A percentile compares a stretch with the other conserved stretches of the same genome.
phyloP scores from a whole-genome alignment of 2,113 vertebrate species.

The Delphinus delphis region DNA sequence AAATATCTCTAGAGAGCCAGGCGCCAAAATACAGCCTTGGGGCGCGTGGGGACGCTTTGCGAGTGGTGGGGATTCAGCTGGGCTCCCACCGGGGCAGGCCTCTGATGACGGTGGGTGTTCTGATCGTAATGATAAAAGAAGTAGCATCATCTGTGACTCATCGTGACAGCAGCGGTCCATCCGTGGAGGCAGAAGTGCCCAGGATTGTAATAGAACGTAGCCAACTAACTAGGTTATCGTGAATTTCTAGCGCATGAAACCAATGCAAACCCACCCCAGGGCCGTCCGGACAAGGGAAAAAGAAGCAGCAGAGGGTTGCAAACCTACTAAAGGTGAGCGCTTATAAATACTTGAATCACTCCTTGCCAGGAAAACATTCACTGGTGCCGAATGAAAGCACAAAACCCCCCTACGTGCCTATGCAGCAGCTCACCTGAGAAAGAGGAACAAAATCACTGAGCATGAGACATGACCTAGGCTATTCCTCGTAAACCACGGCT shows the following conservation, averaged over 20 bases:
- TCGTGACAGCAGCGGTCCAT: too few species aligned
- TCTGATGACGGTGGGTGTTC: rapidly evolving
- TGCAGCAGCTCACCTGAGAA: too few species aligned
- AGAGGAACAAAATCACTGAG: rapidly evolving
- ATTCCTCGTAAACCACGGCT: rapidly evolving
- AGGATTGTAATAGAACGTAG: rapidly evolving
- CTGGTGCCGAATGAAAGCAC: neutral
- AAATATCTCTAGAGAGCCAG: neutral
- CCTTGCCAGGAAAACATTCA: too few species aligned
- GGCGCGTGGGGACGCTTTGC: too few species aligned
- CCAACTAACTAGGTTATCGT: neutral
- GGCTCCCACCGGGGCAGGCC: rapidly evolving
- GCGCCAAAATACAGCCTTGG: rapidly evolving
- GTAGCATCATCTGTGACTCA: neutral
- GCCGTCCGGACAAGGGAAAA: too few species aligned
- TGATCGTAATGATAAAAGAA: too few species aligned
- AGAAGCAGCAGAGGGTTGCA: neutral
- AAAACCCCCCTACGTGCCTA: rapidly evolving
- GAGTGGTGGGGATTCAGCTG: neutral
- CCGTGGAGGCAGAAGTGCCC: too few species aligned
- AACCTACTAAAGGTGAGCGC: neutral
- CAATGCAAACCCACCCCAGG: too few species aligned
- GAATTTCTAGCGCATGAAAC: neutral
- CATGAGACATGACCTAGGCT: rapidly evolving
- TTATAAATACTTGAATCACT: rapidly evolving